Conservation (phyloP, 2,888 invertebrate genomes). For the Papilio gigon region DNA sequence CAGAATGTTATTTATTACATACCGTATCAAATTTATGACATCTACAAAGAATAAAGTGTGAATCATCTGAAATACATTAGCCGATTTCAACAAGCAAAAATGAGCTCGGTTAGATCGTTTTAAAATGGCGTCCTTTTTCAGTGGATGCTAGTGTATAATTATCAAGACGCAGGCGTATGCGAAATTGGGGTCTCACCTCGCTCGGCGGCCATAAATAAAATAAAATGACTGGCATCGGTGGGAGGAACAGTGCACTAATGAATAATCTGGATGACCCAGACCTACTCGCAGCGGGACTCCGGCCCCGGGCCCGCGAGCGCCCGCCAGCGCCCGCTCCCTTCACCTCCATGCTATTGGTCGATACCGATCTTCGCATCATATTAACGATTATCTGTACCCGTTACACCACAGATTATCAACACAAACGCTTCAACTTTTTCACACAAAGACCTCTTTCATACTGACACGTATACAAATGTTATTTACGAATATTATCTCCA, state of each 20-base stretch:
- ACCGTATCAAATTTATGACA: conserved; percentile 16
- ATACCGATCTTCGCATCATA: conserved; percentile 40
- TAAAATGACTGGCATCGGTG: conserved; percentile 76
- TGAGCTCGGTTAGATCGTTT: conserved; percentile 55
- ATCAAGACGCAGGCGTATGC: conserved; percentile 77
- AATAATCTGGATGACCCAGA: conserved; percentile 64
- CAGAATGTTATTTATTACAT: neutral
- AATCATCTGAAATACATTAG: conserved; percentile 35
- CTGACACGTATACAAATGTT: conserved; percentile 7
- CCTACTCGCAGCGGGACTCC: conserved; percentile 48
- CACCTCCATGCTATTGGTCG: conserved; percentile 50
- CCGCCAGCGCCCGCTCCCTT: conserved; percentile 37
- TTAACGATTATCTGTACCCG: conserved; percentile 40
- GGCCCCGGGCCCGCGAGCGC: conserved; percentile 34
- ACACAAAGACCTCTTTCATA: conserved; percentile 12
- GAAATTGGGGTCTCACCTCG: conserved; percentile 82
- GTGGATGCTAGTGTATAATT: conserved; percentile 77
- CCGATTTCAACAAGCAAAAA: conserved; percentile 29
- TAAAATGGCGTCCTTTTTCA: conserved; percentile 77
- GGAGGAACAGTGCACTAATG: conserved; percentile 78
- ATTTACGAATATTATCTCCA: conserved; percentile 35
- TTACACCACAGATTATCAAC: conserved; percentile 28
- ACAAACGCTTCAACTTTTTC: conserved; percentile 30
- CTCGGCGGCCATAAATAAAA: conserved; percentile 78
- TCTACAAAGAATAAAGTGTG: conserved; percentile 9